Evolutionary conservation across 2,797 vertebrate species (phyloP), one percentile per base, ranked within the genome.

Genomic region (Pteropus rufus): DNA sequence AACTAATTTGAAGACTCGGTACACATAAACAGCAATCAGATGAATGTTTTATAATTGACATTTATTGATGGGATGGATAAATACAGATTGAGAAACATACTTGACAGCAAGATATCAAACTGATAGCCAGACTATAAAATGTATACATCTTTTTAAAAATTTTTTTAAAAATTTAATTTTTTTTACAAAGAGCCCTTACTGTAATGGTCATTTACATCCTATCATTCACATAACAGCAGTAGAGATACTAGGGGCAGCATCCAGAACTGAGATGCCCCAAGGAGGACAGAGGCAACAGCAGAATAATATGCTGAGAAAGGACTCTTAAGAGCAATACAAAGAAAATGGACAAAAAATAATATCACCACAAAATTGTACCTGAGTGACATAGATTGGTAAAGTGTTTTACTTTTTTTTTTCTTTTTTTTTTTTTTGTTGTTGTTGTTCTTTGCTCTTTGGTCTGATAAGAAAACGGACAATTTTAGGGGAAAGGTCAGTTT

Each of bases 61-160:
- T 98, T 98, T 98, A 98, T 98, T 98, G 97, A 97, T 97, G 97
- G 94, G 97, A 97, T 97, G 98, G 97, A 98, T 97, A 98, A 97
- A 98, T 98, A 97, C 98, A 98, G 90, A 96, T 85, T 95, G 97
- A 97, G 97, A 97, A 98, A 98, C 97, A 97, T 97, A 97, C 98
- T 82, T 97, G 97, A 97, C 98, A 98, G 97, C 98, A 97, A 97
- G 92, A 88, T 97, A 97, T 97, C 96, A 98, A 98, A 98, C 97
- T 97, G 97, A 97, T 84, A 97, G 97, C 98, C 97, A 97, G 97
- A 98, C 97, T 98, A 98, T 96, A 98, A 98, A 98, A 97, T 96
- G 96, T 97, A 98, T 96, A 97, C 88, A 93, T 96, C 96, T 91
- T 91, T 95, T 85, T 44, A 41, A 86, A 75, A 31, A 62, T 62